Evolutionary conservation across 2,797 vertebrate species (phyloP), one percentile per base, ranked within the genome.

Genomic region (Hapalemur alaotrensis): DNA sequence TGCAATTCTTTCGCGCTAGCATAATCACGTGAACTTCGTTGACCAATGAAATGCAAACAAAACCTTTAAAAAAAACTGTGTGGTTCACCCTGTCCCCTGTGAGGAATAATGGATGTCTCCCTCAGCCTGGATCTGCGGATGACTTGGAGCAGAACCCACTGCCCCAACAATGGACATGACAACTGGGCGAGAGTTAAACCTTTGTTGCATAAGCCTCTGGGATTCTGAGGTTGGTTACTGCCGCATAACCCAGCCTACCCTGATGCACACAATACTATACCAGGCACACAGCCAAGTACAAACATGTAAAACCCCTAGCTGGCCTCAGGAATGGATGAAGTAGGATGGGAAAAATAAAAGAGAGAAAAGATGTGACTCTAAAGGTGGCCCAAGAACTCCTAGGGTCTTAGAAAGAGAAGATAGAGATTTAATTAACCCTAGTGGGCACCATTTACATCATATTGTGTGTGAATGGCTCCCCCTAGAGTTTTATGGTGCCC

Each of bases 401-500:
- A 93, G 54, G 72, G 46, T 89, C 79, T 0, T 0, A 65, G 61
- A 90, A 82, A 57, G 38, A 65, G 80, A 85, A 90, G 48, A 70
- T 0, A 80, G 50, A 67, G 12, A 63, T 84, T 89, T 80, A 78
- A 73, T 93, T 69, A 96, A 93, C 80, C 80, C 82, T 38, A 22
- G 65, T 81, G 50, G 79, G 80, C 46, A 52, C 82, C 48, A 69
- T 89, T 94, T 63, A 75, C 48, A 88, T 88, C 92, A 23, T 46
- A 79, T 32, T 30, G 28, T 32, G 93, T 89, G 91, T 32, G 5
- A 61, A 90, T 82, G 89, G 96, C 97, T 94, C 96, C 97, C 97
- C 96, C 97, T 98, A 95, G 96, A 97, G 96, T 89, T 96, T 75
- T 28, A 9, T 48, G n/a, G 38, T 5, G 32, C 61, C 75, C 52